Base-by-base conservation (phyloP, 2,888 invertebrate genomes). In the Aquatica leii region DNA sequence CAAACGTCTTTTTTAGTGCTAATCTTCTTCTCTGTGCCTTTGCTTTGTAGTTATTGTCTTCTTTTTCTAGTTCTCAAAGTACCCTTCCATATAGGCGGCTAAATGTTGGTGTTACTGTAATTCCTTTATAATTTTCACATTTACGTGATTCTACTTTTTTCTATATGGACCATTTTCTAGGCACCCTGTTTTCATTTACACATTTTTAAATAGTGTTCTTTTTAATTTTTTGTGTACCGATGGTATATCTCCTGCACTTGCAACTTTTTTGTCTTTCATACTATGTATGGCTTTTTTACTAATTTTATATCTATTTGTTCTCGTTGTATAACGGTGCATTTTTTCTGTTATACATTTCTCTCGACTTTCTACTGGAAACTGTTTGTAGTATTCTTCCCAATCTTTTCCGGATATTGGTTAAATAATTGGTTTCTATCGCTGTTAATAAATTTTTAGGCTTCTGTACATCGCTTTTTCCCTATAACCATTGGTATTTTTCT, bases 51-150 rank as follows among this genome's bases (percentile, higher is more conserved):
- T 37, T 20, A 11, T 37, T 21, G 40, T 53, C 48, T 49, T 61
- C 54, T 37, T 21, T 37, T 49, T 61, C 50, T 48, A 51, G 48
- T 11, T 61, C 43, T 8, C 37, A 9, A 50, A 43, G 11, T 15
- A 55, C 51, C 48, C 40, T 55, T 49, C 56, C 62, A 51, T 41
- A 62, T 21, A 57, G 12, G 2, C 57, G 41, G 41, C 57, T 46
- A 46, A 57, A 58, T 51, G 52, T 61, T 18, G 49, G 20, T 21
- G 35, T 58, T 12, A 51, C 50, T 6, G 52, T 59, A n/a, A 59
- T 51, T 31, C 31, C 48, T 15, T 43, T 50, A 6, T 52, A 59
- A 37, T 59, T 59, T 21, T 41, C 18, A 41, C 51, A 51, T 50
- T 14, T 50, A n/a, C 34, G 0, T 21, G 18, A 1, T 18, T 59